These are phyloP conservation scores for Brassicogethes aeneus DNA, from an alignment of 2,888 invertebrate species.

Conservation along the genomic window DNA sequence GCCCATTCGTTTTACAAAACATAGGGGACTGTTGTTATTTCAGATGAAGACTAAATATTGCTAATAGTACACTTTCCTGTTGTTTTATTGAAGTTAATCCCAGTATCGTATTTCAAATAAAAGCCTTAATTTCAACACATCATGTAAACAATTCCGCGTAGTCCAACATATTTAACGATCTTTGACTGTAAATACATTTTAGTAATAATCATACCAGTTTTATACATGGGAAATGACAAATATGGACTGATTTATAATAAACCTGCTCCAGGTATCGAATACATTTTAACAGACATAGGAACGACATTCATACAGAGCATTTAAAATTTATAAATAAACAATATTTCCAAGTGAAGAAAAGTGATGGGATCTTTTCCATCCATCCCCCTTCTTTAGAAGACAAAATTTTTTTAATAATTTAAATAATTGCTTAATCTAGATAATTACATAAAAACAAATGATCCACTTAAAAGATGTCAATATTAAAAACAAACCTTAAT, in stretches of 20 bases:
- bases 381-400: too few species aligned
- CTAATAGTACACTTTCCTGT: too few species aligned
- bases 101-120: not conserved
- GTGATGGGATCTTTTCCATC: not conserved
- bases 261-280: not conserved
- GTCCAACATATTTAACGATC: not conserved
- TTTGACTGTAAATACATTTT: not conserved
- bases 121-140: not conserved
- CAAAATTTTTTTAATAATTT: too few species aligned
- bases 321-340: not conserved
- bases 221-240: not conserved
- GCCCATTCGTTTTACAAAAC: too few species aligned
- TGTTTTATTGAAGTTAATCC: too few species aligned
- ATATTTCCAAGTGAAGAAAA: not conserved
- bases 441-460: too few species aligned
- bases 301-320: not conserved
- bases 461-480: too few species aligned
- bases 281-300: not conserved
- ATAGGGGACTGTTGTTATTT: too few species aligned
- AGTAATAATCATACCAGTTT: not conserved
- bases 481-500: too few species aligned
- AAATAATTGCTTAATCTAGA: too few species aligned
- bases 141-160: not conserved
- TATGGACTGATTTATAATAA: not conserved
- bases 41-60: too few species aligned